These are phyloP conservation scores for Morone chrysops DNA, from an alignment of 2,113 vertebrate species.

Conservation along the genomic window DNA sequence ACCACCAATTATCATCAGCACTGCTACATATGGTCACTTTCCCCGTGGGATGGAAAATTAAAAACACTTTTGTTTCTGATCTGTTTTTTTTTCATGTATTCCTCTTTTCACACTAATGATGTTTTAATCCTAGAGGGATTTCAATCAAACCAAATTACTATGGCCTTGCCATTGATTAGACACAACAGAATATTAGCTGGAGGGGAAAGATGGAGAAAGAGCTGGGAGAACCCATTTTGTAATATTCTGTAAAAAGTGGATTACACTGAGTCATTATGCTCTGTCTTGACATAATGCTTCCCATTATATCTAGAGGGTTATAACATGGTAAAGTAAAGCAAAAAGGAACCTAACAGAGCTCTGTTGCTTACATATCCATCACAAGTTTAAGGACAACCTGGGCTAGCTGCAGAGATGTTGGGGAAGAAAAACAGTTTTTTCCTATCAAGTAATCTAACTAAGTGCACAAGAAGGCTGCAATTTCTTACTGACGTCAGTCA, in stretches of 20 bases:
- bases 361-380: slow-evolving; percentile 21
- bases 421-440: neutral
- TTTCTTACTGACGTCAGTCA: slow-evolving; percentile 15
- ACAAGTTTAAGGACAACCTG: slow-evolving; percentile 7
- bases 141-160: slow-evolving; percentile 78
- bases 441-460: slow-evolving; percentile 20
- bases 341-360: slow-evolving; percentile 11
- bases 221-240: slow-evolving; percentile 52
- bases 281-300: slow-evolving; percentile 46
- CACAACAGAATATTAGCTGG: slow-evolving; percentile 73
- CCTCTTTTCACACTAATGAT: slow-evolving; percentile 70
- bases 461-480: slow-evolving; percentile 50
- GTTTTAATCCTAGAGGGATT: slow-evolving; percentile 76
- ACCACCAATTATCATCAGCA: slow-evolving; percentile 72
- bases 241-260: slow-evolving; percentile 65
- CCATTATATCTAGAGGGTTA: slow-evolving; percentile 50
- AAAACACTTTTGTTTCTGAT: slow-evolving; percentile 62
- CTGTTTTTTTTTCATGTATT: slow-evolving; percentile 31
- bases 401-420: neutral
- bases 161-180: slow-evolving; percentile 75
- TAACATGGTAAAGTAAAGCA: slow-evolving; percentile 42
- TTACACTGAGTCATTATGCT: slow-evolving; percentile 61
- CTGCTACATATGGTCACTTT: slow-evolving; percentile 63
- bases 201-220: slow-evolving; percentile 59
- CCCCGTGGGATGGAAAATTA: slow-evolving; percentile 59